Conservation (phyloP, 2,888 invertebrate genomes). For the Polydrusus tereticollis region DNA sequence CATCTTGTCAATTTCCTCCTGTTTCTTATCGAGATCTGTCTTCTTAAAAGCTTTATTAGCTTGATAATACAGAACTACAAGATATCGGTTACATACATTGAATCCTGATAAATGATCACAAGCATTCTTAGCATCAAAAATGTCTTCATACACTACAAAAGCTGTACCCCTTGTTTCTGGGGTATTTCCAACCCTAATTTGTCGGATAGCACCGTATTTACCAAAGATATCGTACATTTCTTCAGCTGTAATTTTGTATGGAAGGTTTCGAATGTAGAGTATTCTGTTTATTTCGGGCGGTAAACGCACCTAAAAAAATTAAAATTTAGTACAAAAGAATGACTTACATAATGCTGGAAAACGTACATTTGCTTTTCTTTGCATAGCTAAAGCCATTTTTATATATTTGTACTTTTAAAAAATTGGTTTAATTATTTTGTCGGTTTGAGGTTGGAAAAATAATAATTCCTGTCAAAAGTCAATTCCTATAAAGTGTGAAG, state of each 20-base stretch:
- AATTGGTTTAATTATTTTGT: no score
- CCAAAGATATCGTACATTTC: constrained; percentile 99
- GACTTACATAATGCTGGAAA: background rate
- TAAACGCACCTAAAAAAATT: constrained; percentile 84
- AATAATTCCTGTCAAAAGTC: background rate
- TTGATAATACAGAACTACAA: constrained; percentile 99
- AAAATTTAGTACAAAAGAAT: constrained; percentile 2
- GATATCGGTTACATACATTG: constrained; percentile 98
- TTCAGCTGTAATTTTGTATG: constrained; percentile 99
- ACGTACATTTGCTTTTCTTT: constrained; percentile 82
- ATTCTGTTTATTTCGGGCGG: constrained; percentile 99
- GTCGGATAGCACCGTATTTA: constrained; percentile 98
- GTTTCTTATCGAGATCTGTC: constrained; percentile 94
- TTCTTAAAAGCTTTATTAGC: constrained; percentile 96
- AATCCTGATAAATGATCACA: constrained; percentile 99
- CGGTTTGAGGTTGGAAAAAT: background rate
- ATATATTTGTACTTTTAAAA: background rate
- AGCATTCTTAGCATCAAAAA: constrained; percentile 99
- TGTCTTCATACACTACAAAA: constrained; percentile 99
- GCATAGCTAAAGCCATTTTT: constrained; percentile 79
- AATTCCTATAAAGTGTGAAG: background rate
- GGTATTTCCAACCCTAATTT: constrained; percentile 98
- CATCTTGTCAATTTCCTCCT: constrained; percentile 94
- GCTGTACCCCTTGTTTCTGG: constrained; percentile 98
- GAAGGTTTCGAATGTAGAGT: constrained; percentile 95